These are phyloP conservation scores for Xylota sylvarum DNA, from an alignment of 2,888 invertebrate species.

Conservation along the genomic window DNA sequence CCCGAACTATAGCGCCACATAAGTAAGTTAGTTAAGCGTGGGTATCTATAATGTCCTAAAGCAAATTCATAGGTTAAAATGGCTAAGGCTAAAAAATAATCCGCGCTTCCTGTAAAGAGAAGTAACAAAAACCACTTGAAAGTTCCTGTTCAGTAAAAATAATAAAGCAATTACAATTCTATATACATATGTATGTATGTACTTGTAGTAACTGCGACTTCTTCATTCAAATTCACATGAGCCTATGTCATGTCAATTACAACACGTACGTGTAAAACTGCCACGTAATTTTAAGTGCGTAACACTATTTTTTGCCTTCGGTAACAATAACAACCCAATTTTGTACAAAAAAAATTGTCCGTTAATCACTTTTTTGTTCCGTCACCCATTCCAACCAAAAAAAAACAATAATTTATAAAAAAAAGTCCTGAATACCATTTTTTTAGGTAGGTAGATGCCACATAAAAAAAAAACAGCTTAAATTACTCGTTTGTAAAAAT, in stretches of 20 bases:
- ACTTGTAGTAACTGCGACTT: not conserved
- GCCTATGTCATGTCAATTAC: too few relatives aligned
- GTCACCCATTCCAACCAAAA: constrained; percentile 5
- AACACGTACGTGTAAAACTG: constrained; percentile 9
- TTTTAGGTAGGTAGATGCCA: constrained; percentile 37
- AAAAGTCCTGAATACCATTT: constrained; percentile 31
- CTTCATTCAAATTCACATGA: not conserved
- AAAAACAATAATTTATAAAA: constrained; percentile 18
- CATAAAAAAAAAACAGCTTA: constrained; percentile 52
- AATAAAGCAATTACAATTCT: too few relatives aligned
- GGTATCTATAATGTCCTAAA: too few relatives aligned
- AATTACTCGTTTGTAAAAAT: constrained; percentile 35
- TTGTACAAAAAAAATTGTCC: constrained; percentile 33
- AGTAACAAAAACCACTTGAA: too few relatives aligned
- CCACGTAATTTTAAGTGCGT: constrained; percentile 49
- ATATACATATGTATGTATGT: too few relatives aligned
- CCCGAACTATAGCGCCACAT: too few relatives aligned
- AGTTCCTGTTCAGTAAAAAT: too few relatives aligned
- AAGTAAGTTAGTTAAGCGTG: too few relatives aligned
- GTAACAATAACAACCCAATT: constrained; percentile 46
- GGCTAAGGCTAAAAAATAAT: too few relatives aligned
- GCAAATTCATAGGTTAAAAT: too few relatives aligned
- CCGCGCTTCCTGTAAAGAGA: too few relatives aligned
- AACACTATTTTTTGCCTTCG: constrained; percentile 34
- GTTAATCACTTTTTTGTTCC: constrained; percentile 65